phyloP scores from a whole-genome alignment of 2,888 invertebrate species.

The Trilocha varians region DNA sequence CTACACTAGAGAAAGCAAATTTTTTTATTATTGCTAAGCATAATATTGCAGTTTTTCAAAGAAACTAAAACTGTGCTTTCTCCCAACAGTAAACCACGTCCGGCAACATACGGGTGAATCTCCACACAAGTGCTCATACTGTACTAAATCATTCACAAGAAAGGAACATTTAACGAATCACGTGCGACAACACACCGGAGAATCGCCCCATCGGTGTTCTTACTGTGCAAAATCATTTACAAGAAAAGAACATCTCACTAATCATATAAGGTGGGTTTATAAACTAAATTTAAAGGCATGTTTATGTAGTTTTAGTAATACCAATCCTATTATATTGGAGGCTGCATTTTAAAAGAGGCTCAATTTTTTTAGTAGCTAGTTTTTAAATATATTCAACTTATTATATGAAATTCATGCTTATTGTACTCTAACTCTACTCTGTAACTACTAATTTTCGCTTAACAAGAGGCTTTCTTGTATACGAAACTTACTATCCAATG shows the following conservation, averaged over 20 bases:
- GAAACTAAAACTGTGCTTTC: background rate
- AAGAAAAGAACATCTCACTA: constrained; percentile 88
- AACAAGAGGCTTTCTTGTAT: no score
- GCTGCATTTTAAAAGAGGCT: no score
- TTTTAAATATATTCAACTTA: no score
- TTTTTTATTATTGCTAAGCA: no score
- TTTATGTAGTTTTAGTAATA: background rate
- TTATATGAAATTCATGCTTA: no score
- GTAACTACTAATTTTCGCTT: no score
- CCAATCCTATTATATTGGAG: no score
- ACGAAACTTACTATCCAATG: no score
- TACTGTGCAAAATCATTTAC: constrained; percentile 90
- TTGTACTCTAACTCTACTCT: no score
- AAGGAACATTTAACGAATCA: constrained; percentile 89
- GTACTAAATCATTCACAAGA: constrained; percentile 84
- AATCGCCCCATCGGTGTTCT: constrained; percentile 88
- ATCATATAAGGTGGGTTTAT: constrained; percentile 78
- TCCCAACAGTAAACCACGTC: constrained; percentile 75
- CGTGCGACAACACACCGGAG: constrained; percentile 90
- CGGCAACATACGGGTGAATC: constrained; percentile 84
- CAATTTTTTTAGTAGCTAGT: no score
- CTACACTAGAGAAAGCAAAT: background rate
- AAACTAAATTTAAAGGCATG: background rate
- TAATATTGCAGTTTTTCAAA: no score
- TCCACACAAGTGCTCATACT: constrained; percentile 83